A percentile compares a stretch with the other conserved stretches of the same genome.
These are phyloP conservation scores for Orchesellides sinensis DNA, from an alignment of 2,888 invertebrate species.

Conservation along the genomic window DNA sequence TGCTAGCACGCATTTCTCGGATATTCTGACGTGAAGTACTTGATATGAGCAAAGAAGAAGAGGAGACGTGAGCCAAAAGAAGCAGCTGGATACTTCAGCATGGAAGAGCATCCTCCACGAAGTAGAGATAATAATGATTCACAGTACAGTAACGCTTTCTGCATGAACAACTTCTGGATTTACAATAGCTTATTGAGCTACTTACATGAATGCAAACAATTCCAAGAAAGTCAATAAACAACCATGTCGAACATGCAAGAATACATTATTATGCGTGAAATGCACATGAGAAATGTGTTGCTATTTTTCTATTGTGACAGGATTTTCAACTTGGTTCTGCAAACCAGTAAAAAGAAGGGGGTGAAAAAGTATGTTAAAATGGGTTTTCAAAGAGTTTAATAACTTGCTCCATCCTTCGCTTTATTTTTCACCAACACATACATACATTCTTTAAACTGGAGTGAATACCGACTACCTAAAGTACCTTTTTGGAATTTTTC, in stretches of 20 bases:
- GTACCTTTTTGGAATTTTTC: too few species aligned
- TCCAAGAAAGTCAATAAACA: conserved; percentile 38
- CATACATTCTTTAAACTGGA: too few species aligned
- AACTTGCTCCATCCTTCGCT: too few species aligned
- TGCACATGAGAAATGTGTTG: conserved; percentile 44
- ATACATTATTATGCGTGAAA: conserved; percentile 41
- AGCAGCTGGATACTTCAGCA: conserved; percentile 36
- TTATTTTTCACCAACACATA: too few species aligned
- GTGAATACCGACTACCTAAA: too few species aligned
- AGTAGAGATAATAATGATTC: not conserved
- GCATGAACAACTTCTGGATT: conserved; percentile 53
- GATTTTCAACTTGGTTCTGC: too few species aligned
- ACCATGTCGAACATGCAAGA: conserved; percentile 12
- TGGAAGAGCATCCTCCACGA: not conserved
- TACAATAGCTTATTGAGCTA: conserved; percentile 48
- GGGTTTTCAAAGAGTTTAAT: too few species aligned
- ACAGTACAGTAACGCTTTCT: conserved; percentile 2
- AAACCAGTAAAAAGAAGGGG: too few species aligned
- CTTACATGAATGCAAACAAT: conserved; percentile 34
- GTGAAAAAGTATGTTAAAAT: too few species aligned
- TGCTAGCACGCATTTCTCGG: too few species aligned
- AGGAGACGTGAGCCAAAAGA: conserved; percentile 26
- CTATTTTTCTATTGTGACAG: conserved; percentile 26
- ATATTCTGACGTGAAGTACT: too few species aligned
- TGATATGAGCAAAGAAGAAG: too few species aligned